A percentile compares a stretch with the other conserved stretches of the same genome.
phyloP scores from a whole-genome alignment of 2,888 invertebrate species.

The Papilio demoleus region DNA sequence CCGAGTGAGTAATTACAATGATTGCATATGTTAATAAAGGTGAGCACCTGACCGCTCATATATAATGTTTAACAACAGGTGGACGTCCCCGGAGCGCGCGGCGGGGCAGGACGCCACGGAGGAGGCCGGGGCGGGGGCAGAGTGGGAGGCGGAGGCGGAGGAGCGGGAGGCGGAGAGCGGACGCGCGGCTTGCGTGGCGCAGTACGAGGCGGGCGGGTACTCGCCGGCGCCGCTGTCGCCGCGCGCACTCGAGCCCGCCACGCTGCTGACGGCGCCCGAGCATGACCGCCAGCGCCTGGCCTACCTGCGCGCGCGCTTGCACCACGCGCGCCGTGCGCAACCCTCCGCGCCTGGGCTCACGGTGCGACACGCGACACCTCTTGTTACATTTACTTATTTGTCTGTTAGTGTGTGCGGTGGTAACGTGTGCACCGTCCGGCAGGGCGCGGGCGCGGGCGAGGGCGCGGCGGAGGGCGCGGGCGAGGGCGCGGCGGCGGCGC shows the following conservation, averaged over 20 bases:
- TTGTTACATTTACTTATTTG: too few species aligned
- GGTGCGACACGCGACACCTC: slow-evolving; percentile 52
- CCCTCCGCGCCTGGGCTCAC: slow-evolving; percentile 68
- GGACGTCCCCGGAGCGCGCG: slow-evolving; percentile 41
- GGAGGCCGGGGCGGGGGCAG: slow-evolving; percentile 44
- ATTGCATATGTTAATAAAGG: too few species aligned
- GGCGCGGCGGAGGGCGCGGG: slow-evolving; percentile 53
- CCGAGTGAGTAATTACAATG: background rate
- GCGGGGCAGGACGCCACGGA: slow-evolving; percentile 42
- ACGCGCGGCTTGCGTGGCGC: slow-evolving; percentile 55
- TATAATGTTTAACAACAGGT: too few species aligned
- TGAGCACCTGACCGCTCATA: too few species aligned
- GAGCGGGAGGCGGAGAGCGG: slow-evolving; percentile 58
- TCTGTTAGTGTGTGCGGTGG: too few species aligned
- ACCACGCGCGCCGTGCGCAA: slow-evolving; percentile 70
- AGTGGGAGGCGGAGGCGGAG: slow-evolving; percentile 41
- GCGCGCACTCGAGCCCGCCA: slow-evolving; percentile 87
- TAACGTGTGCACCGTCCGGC: too few species aligned
- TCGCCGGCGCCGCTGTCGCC: slow-evolving; percentile 88
- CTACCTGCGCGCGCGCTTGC: slow-evolving; percentile 87
- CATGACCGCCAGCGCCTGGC: slow-evolving; percentile 90
- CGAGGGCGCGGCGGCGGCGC: slow-evolving; percentile 39
- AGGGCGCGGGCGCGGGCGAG: slow-evolving; percentile 47
- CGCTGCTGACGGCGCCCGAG: slow-evolving; percentile 88
- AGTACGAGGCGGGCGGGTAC: slow-evolving; percentile 92